Conservation (phyloP, 2,113 vertebrate species). For the Trogon surrucura region DNA sequence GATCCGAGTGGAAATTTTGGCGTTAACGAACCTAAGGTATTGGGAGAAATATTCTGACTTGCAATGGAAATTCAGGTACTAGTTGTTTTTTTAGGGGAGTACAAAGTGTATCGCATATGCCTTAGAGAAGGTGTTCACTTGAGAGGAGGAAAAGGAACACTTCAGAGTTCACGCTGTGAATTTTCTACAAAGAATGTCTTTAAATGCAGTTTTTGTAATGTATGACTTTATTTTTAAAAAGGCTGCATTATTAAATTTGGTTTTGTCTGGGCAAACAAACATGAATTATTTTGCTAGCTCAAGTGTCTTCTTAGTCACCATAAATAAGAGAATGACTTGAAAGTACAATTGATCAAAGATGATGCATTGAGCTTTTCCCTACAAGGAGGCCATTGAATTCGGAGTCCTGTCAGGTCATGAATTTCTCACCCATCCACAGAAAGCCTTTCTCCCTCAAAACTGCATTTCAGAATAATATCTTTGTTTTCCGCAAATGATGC, state of each 20-base stretch:
- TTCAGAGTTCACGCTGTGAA: neutral
- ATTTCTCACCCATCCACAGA: conserved; percentile 18
- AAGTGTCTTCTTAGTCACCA: conserved; percentile 38
- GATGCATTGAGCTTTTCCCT: neutral
- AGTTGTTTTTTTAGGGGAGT: neutral
- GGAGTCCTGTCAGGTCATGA: neutral
- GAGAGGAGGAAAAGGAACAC: neutral
- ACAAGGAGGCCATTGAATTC: conserved; percentile 9
- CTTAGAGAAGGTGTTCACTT: neutral
- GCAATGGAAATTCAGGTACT: neutral
- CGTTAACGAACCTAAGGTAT: rapidly evolving
- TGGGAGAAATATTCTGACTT: neutral
- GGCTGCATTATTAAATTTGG: conserved; percentile 21
- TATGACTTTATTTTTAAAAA: neutral
- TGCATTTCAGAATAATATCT: neutral
- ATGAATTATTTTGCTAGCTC: conserved; percentile 36
- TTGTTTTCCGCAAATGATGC: conserved; percentile 5
- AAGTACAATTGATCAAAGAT: conserved; percentile 28
- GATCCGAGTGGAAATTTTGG: neutral
- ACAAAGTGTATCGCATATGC: neutral
- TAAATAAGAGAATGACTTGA: conserved; percentile 29
- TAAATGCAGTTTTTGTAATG: neutral
- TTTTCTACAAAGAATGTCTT: neutral
- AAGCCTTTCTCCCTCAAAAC: conserved; percentile 2
- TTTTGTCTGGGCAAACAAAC: conserved; percentile 39